Conservation (phyloP, 2,888 invertebrate genomes). For the Ichneumoninae sp. region DNA sequence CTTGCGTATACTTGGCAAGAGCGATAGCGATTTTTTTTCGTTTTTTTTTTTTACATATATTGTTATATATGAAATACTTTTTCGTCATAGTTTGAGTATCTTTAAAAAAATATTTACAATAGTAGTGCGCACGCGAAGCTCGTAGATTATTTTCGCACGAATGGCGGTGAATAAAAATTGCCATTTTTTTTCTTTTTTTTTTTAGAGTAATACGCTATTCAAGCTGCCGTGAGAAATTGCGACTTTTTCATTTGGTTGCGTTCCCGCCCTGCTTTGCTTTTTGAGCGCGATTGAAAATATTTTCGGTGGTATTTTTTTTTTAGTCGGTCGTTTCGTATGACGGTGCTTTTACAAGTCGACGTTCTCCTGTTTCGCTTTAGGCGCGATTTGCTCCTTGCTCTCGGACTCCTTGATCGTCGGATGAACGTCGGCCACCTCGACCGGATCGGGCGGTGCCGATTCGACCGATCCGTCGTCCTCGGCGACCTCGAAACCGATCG, state of each 20-base stretch:
- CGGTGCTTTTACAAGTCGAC: slow-evolving; percentile 74
- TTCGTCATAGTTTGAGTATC: slow-evolving; percentile 35
- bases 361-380: slow-evolving; percentile 79
- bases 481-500: slow-evolving; percentile 91
- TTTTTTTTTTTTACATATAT: slow-evolving; percentile 16
- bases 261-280: slow-evolving; percentile 10
- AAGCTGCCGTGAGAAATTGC: slow-evolving; percentile 54
- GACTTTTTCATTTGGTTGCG: not conserved
- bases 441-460: slow-evolving; percentile 79
- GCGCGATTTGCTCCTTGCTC: slow-evolving; percentile 75
- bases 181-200: not conserved
- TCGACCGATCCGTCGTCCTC: slow-evolving; percentile 87
- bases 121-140: slow-evolving; percentile 58
- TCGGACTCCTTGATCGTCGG: slow-evolving; percentile 71
- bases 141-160: slow-evolving; percentile 51
- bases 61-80: slow-evolving; percentile 43
- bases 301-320: slow-evolving; percentile 5
- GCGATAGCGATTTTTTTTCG: slow-evolving; percentile 56
- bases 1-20: slow-evolving; percentile 69
- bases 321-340: not conserved
- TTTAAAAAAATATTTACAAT: slow-evolving; percentile 58
- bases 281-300: slow-evolving; percentile 35
- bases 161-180: slow-evolving; percentile 32
- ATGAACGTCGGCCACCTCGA: slow-evolving; percentile 82
- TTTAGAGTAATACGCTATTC: slow-evolving; percentile 24